phyloP scores from a whole-genome alignment of 2,113 vertebrate genomes.

The Otis tarda region DNA sequence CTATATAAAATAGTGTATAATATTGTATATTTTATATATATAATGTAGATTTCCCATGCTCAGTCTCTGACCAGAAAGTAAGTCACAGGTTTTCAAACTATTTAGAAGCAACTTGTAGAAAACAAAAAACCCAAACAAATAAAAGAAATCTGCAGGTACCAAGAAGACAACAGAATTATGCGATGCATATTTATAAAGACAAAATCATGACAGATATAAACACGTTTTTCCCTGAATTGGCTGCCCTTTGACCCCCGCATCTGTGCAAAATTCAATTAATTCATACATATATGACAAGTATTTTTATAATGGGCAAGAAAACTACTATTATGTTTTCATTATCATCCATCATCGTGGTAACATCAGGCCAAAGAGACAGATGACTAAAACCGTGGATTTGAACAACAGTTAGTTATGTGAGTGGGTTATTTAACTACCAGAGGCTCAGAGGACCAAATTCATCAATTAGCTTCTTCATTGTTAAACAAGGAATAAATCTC shows the following conservation, averaged over 20 bases:
- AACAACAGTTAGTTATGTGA: slow-evolving; percentile 16
- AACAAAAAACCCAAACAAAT: background rate
- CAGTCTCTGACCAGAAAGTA: background rate
- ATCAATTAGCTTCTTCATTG: background rate
- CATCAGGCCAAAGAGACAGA: slow-evolving; percentile 4
- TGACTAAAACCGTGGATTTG: slow-evolving; percentile 9
- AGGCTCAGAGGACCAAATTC: background rate
- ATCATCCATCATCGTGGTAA: background rate
- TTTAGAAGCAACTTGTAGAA: background rate
- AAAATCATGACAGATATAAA: slow-evolving; percentile 6
- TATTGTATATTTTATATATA: background rate
- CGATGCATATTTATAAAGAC: background rate
- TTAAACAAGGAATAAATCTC: background rate
- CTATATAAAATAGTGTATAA: background rate
- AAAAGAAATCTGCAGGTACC: background rate
- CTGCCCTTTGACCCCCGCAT: background rate
- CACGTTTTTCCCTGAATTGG: background rate
- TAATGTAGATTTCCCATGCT: background rate
- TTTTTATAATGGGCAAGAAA: slow-evolving; percentile 25
- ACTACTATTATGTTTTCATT: background rate
- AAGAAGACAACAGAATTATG: background rate
- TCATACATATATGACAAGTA: background rate
- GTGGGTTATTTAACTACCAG: slow-evolving; percentile 29
- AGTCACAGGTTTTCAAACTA: background rate
- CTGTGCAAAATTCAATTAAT: slow-evolving; percentile 42